Evolutionary conservation across 2,888 invertebrate genomes (phyloP).

Genomic region (Lasioglossum zephyrum): DNA sequence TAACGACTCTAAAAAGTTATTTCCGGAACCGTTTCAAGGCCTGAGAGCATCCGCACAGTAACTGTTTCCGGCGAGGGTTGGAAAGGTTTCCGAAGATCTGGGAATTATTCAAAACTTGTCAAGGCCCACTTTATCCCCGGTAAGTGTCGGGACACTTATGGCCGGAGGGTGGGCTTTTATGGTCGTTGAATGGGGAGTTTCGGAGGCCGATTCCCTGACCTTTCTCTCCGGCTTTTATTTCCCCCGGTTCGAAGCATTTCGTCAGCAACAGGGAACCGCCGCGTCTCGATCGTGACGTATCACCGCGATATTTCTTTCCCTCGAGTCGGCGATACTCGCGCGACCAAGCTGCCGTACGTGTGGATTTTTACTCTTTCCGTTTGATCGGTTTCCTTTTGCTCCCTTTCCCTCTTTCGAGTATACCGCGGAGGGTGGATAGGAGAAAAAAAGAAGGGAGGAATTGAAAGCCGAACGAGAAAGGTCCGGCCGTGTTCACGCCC

Average conservation of each 20-base stretch:
- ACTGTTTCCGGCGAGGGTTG: neutral
- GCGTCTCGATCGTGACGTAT: slow-evolving; percentile 59
- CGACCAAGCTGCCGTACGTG: slow-evolving; percentile 38
- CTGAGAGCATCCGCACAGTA: neutral
- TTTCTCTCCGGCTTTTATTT: slow-evolving; percentile 41
- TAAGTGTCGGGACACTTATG: slow-evolving; percentile 3
- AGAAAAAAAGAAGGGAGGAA: slow-evolving; percentile 60
- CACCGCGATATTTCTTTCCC: slow-evolving; percentile 55
- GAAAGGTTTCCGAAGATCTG: neutral
- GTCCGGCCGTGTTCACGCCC: slow-evolving; percentile 72
- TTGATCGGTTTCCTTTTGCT: slow-evolving; percentile 51
- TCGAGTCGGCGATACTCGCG: slow-evolving; percentile 37
- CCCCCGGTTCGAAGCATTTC: slow-evolving; percentile 27
- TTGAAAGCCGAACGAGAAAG: slow-evolving; percentile 74
- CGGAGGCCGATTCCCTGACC: slow-evolving; percentile 47
- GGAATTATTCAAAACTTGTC: neutral
- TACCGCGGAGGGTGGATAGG: neutral
- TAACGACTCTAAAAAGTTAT: neutral
- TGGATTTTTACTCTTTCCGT: slow-evolving; percentile 55
- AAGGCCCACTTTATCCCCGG: neutral
- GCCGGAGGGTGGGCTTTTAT: neutral
- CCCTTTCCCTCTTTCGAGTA: slow-evolving; percentile 14
- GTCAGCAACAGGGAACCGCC: slow-evolving; percentile 29
- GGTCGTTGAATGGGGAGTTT: slow-evolving; percentile 1
- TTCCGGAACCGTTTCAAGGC: neutral